Percentiles rank a stretch among this genome's conserved stretches.
Evolutionary conservation across 2,797 vertebrate genomes (phyloP).

Genomic region (Avahi laniger): DNA sequence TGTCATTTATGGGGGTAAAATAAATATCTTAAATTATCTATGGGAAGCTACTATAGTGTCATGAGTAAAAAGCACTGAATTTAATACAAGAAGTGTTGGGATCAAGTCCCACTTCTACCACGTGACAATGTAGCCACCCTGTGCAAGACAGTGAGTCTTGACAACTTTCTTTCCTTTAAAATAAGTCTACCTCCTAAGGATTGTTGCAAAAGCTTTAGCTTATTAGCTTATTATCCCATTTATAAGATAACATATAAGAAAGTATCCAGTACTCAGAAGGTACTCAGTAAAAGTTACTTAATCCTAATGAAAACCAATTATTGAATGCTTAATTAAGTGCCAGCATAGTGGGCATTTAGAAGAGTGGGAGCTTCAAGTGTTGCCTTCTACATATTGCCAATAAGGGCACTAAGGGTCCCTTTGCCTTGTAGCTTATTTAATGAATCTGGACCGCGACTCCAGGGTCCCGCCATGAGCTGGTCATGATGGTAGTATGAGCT

Average conservation of each 20-base stretch:
- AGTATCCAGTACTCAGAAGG: background rate
- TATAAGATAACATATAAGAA: background rate
- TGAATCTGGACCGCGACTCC: background rate
- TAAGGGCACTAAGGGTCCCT: background rate
- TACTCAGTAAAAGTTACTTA: background rate
- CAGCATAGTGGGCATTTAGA: background rate
- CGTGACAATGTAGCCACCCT: background rate
- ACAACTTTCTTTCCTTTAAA: background rate
- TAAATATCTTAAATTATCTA: background rate
- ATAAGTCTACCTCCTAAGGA: background rate
- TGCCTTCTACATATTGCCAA: background rate
- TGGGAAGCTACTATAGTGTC: background rate
- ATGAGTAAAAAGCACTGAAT: background rate
- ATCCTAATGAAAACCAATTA: background rate
- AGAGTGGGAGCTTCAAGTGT: background rate
- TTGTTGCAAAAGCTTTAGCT: background rate
- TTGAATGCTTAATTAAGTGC: background rate
- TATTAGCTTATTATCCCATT: background rate
- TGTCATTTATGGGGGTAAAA: background rate
- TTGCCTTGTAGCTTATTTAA: background rate
- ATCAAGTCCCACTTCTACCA: background rate
- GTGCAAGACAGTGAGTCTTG: background rate
- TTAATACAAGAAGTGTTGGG: background rate
- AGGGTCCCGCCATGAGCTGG: background rate
- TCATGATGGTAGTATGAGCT: background rate